Base-by-base conservation (phyloP, 2,797 vertebrate species). In the Gymnoscopelus microlampas region DNA sequence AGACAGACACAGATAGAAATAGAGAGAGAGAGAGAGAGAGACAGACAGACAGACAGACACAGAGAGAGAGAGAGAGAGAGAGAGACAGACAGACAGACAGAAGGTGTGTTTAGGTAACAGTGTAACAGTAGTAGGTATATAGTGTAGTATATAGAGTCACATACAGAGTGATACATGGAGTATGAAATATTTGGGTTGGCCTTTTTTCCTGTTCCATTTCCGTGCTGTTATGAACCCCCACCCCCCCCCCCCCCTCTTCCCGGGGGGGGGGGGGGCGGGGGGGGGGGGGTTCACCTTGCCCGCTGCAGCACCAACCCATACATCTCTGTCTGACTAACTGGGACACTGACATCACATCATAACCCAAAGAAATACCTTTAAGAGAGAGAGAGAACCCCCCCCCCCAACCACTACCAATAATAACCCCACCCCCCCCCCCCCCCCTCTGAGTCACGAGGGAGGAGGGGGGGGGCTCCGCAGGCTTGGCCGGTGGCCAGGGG, bases 311-410 rank as follows among this genome's bases (percentile, higher is more conserved):
- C 81, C 81, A 84, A 77, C 60, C 70, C 80, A 85, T 92, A 77
- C 82, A 81, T 91, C 85, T 90, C 76, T 83, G 85, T 92, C 86
- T 80, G 86, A 89, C 77, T 83, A 86, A 87, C 79, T 89, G 79
- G 85, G 85, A 88, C 85, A 85, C 85, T 63, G 66, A 85, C 91
- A 89, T 89, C 88, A 90, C 89, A 91, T 89, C 87, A 84, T 78
- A 29, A 82, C 76, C 73, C 75, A 83, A 77, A 87, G 87, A 90
- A 89, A 90, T 90, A 2, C 70, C 85, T 89, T 91, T 89, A 83
- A 78, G 39, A 39, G 39, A 39, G 39, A 39, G 39, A 9, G 8
- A 9, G 26, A 19, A 19, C 19, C 19, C 19, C 19, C 19, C 19
- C 19, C 19, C 19, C 19, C 19, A 19, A 19, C 19, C 19, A 19